phyloP scores from a whole-genome alignment of 1,140 invertebrate genomes.

The Helicoverpa armigera region DNA sequence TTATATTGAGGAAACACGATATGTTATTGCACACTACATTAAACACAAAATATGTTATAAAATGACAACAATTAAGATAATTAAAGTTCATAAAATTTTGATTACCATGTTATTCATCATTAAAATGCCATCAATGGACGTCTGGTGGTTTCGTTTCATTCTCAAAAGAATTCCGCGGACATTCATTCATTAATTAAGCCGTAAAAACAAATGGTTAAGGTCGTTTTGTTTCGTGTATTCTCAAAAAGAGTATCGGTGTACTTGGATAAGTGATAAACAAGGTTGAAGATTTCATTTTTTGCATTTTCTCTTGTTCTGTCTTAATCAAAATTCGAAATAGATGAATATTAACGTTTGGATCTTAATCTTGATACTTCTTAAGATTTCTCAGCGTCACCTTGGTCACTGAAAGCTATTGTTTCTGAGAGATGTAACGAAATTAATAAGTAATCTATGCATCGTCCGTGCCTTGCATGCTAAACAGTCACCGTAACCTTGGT shows the following conservation, averaged over 20 bases:
- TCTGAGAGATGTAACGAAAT: constrained; percentile 29
- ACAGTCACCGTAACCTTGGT: constrained; percentile 28
- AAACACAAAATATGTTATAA: constrained; percentile 23
- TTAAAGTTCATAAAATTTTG: constrained; percentile 36
- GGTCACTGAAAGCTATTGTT: constrained; percentile 32
- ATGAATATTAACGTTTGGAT: background rate
- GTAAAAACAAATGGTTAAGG: constrained; percentile 35
- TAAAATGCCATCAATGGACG: constrained; percentile 41
- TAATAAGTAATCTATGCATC: constrained; percentile 41
- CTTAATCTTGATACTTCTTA: background rate
- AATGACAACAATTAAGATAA: constrained; percentile 3
- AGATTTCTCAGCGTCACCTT: background rate
- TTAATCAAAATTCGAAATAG: background rate
- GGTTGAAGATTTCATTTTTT: background rate
- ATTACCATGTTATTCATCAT: constrained; percentile 39
- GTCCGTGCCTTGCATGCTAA: constrained; percentile 41
- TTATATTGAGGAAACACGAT: background rate
- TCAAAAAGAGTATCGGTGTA: background rate
- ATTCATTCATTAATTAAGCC: constrained; percentile 35
- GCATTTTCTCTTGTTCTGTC: background rate
- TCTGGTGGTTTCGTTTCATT: constrained; percentile 26
- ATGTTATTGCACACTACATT: constrained; percentile 3
- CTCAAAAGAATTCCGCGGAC: constrained; percentile 30
- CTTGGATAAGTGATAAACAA: constrained; percentile 24
- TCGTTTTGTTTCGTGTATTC: constrained; percentile 16